phyloP scores from a whole-genome alignment of 2,888 invertebrate species.

The Mythimna loreyi region DNA sequence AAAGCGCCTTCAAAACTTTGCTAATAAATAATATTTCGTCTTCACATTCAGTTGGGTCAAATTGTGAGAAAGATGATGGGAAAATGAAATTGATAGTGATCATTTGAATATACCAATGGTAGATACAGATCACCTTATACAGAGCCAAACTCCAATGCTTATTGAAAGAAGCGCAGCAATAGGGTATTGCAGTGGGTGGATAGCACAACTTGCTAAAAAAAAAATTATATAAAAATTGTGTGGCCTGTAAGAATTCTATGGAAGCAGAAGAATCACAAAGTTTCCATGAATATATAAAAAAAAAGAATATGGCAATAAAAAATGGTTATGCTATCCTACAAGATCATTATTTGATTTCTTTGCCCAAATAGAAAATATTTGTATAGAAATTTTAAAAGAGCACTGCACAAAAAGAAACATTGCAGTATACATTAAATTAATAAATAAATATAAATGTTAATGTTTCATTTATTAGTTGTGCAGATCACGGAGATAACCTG shows the following conservation, averaged over 20 bases:
- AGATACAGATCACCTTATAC: conserved; percentile 2
- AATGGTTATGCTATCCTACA: conserved; percentile 19
- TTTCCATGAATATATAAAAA: conserved; percentile 35
- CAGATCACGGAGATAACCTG: not conserved
- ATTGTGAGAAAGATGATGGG: conserved; percentile 25
- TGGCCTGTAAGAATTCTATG: not conserved
- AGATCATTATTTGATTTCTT: not conserved
- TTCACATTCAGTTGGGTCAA: conserved; percentile 10
- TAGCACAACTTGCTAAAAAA: conserved; percentile 37
- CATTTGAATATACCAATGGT: not conserved
- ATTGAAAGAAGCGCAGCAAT: conserved; percentile 46
- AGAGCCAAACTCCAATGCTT: not conserved
- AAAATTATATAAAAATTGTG: conserved; percentile 25
- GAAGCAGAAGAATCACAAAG: conserved; percentile 2
- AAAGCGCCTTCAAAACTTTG: not conserved
- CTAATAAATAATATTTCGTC: not conserved
- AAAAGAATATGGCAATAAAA: conserved; percentile 44
- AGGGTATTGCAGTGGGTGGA: conserved; percentile 53
- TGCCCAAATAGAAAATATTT: conserved; percentile 3
- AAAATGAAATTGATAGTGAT: conserved; percentile 15
- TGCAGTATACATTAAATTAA: not conserved
- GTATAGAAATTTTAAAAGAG: not conserved
- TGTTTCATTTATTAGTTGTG: not conserved
- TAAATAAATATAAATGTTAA: not conserved
- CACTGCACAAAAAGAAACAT: not conserved